Base-by-base conservation (phyloP, 2,888 invertebrate genomes). In the Antheraea assamensis region DNA sequence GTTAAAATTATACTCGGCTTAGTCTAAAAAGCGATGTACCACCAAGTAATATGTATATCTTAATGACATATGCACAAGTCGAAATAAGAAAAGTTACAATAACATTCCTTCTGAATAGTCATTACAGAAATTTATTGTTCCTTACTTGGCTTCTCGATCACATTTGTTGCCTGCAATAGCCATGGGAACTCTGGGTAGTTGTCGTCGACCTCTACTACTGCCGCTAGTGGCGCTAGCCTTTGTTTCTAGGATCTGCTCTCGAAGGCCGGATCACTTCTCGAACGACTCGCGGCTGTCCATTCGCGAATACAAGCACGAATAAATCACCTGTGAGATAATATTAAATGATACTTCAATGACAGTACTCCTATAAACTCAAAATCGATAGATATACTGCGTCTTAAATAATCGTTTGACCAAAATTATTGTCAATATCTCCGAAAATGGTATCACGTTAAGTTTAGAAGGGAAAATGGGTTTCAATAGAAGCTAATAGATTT, bases 121-220 rank as follows among this genome's bases (percentile, higher is more conserved):
- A 52, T 52, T 49, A n/a, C 52, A 5, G 3, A 52, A 52, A 5
- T 21, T 24, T 58, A 58, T 5, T 24, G n/a, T 24, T 10, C 58
- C 95, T 90, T 87, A 97, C 97, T 96, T 97, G 83, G 96, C 95
- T 71, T 98, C 98, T 83, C 95, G 96, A 92, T 98, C 98, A 89
- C 97, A 97, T 94, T 98, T 98, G 89, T 98, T 98, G 73, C 98
- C 98, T 3, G 97, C 98, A 76, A 98, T 96, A 72, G 98, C 97
- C 97, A 98, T 98, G 64, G 98, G 98, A 71, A 98, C 97, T 85
- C 96, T 95, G 35, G 97, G 96, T 74, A 96, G 92, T 84, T 96
- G 95, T 82, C 96, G 95, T 85, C 96, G 95, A 0, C 93, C 92
- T 17, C 95, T 90, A 72, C 95, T 95, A 77, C 95, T 92, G 71